Conservation (phyloP, 2,888 invertebrate species). For the Allygus modestus region DNA sequence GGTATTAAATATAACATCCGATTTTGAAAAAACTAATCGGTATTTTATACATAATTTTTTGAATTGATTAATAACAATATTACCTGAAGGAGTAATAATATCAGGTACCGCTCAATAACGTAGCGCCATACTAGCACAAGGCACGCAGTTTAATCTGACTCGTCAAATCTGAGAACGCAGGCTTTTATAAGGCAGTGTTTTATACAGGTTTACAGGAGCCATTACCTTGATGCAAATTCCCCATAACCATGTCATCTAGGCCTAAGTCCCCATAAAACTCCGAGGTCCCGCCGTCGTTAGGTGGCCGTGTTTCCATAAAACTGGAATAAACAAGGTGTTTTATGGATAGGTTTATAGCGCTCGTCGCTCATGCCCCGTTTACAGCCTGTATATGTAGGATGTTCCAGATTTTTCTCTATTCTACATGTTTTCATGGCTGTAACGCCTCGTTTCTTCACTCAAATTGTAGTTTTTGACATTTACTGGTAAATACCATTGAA, state of each 20-base stretch:
- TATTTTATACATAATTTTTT: too few species aligned
- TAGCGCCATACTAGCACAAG: too few species aligned
- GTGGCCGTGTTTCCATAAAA: conserved; percentile 8
- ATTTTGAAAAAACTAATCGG: too few species aligned
- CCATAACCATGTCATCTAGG: conserved; percentile 34
- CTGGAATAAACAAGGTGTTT: conserved; percentile 40
- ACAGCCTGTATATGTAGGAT: conserved; percentile 25
- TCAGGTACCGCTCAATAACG: too few species aligned
- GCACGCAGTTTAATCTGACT: too few species aligned
- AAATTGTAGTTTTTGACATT: neutral
- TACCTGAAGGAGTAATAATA: too few species aligned
- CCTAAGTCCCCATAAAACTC: conserved; percentile 25
- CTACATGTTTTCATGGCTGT: neutral
- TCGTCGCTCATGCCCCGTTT: neutral
- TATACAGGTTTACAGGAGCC: conserved; percentile 12
- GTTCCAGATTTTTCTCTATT: conserved; percentile 1
- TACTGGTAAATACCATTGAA: too few species aligned
- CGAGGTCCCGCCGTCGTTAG: conserved; percentile 12
- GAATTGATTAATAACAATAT: too few species aligned
- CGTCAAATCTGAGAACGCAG: neutral
- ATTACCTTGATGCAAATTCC: conserved; percentile 26
- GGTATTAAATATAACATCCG: too few species aligned
- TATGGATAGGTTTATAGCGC: conserved; percentile 26
- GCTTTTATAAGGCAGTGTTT: neutral
- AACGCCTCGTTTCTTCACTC: too few species aligned